Conservation (phyloP, 2,113 vertebrate species). For the Grus americana region DNA sequence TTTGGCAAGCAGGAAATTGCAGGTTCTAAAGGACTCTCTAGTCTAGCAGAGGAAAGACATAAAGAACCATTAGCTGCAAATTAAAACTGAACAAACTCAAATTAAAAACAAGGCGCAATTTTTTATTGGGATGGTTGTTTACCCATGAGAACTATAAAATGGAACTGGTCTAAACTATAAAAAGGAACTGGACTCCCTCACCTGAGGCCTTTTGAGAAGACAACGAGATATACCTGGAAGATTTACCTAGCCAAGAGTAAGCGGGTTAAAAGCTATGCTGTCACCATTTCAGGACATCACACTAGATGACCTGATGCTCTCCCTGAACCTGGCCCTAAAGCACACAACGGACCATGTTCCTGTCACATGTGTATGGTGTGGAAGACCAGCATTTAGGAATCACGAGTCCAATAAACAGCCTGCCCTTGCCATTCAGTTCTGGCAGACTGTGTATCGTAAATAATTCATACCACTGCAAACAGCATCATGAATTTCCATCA, state of each 20-base stretch:
- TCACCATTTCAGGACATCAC: not conserved
- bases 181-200: not conserved
- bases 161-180: not conserved
- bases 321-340: not conserved
- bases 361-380: accelerated
- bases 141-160: not conserved
- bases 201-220: not conserved
- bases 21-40: not conserved
- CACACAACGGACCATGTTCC: not conserved
- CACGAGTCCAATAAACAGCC: not conserved
- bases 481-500: conserved; percentile 20
- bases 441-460: not conserved
- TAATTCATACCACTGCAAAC: conserved; percentile 2
- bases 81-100: not conserved
- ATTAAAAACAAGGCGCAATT: not conserved
- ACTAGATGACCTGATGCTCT: not conserved
- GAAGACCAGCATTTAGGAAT: not conserved
- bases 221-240: not conserved
- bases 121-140: not conserved
- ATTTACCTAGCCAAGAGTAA: not conserved
- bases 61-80: not conserved
- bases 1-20: not conserved
- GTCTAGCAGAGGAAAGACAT: not conserved
- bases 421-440: not conserved
- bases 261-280: not conserved